phyloP scores from a whole-genome alignment of 2,113 vertebrate genomes.

The Otolemur garnettii region DNA sequence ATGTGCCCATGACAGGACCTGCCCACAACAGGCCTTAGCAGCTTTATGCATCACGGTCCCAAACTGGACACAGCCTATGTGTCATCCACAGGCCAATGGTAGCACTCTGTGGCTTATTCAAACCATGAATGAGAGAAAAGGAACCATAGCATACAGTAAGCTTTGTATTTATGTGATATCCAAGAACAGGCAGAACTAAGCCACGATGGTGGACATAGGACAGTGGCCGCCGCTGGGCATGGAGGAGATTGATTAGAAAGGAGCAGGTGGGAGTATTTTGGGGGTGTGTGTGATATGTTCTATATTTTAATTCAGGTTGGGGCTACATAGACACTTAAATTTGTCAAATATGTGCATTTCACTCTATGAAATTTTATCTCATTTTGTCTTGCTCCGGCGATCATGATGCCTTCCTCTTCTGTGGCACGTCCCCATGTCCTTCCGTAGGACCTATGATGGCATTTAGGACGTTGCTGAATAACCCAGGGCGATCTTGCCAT shows the following conservation, averaged over 20 bases:
- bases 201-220: accelerated
- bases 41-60: neutral
- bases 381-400: neutral
- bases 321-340: neutral
- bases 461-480: neutral
- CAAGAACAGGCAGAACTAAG: neutral
- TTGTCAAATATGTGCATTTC: neutral
- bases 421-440: neutral
- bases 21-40: neutral
- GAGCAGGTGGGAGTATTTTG: neutral
- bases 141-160: no score
- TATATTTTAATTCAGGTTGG: neutral
- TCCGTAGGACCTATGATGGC: neutral
- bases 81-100: neutral
- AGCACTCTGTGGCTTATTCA: neutral
- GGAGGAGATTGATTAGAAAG: neutral
- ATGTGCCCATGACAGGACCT: neutral
- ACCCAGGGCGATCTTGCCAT: no score
- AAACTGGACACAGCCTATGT: no score
- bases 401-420: neutral
- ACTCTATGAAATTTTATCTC: neutral
- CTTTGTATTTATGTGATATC: neutral
- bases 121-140: neutral
- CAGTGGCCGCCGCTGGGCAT: neutral
- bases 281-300: neutral